Evolutionary conservation across 2,113 vertebrate genomes (phyloP).

Genomic region (Dascyllus trimaculatus): DNA sequence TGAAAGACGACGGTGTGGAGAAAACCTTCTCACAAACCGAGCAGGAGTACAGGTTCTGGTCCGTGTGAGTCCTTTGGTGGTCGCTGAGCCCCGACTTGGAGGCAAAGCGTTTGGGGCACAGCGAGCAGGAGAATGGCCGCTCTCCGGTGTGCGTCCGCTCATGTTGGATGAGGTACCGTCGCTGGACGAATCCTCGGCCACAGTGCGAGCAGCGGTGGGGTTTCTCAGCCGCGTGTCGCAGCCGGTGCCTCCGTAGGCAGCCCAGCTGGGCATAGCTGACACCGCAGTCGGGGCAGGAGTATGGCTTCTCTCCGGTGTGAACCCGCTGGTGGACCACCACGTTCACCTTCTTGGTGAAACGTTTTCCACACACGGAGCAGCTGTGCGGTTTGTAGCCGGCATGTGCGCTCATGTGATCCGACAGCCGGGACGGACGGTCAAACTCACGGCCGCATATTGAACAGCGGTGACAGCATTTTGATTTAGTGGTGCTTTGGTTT

Average conservation of each 20-base stretch:
- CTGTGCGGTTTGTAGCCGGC: constrained; percentile 54
- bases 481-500: not conserved
- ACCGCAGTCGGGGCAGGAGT: constrained; percentile 63
- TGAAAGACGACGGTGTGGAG: constrained; percentile 61
- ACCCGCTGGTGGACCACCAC: constrained; percentile 58
- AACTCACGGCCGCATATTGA: constrained; percentile 48
- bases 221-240: constrained; percentile 44
- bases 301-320: constrained; percentile 72
- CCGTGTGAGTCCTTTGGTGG: constrained; percentile 43
- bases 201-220: constrained; percentile 54
- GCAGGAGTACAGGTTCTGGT: constrained; percentile 48
- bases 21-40: constrained; percentile 60
- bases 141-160: constrained; percentile 69
- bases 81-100: constrained; percentile 53
- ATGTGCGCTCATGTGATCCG: constrained; percentile 60
- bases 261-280: constrained; percentile 61
- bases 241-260: constrained; percentile 68
- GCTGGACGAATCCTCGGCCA: constrained; percentile 62
- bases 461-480: constrained; percentile 43
- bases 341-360: constrained; percentile 68
- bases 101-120: constrained; percentile 71
- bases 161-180: constrained; percentile 59
- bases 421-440: constrained; percentile 51
- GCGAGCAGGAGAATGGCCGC: constrained; percentile 58
- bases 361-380: constrained; percentile 64